Base-by-base conservation (phyloP, 92 coral and sea anemone species). In the Porites divaricata region DNA sequence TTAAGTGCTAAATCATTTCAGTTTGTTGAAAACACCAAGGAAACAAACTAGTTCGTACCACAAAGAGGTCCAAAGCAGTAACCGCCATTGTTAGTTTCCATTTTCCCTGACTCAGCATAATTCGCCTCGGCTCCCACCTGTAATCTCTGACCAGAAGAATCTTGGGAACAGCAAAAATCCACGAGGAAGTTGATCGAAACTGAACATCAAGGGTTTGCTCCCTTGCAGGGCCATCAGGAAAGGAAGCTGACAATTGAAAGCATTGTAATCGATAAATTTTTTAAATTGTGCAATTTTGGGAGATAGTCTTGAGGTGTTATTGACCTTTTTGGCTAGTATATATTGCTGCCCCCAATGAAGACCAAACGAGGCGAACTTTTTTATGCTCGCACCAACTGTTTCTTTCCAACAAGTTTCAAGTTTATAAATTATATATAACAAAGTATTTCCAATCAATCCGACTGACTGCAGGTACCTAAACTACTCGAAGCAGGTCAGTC, bases 31-130 rank as follows among this genome's bases (percentile, higher is more conserved):
- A 16, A 24, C 2, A 35, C 13, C 49, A 24, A 68, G 41, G 51
- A 68, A 26, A 70, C 23, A n/a, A 70, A 72, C 57, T 1, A 20
- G 63, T 8, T 17, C 86, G 8, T 81, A 81, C 86, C 86, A 81
- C 98, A 88, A 96, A 81, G 25, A 92, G 84, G 21, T 94, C 81
- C 1, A 87, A 79, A 26, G 99, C 92, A 25, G 97, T 87, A 26
- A 81, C 81, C 21, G 90, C 95, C 35, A 95, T 70, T 20, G 93
- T 72, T 13, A 93, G 68, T 72, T 92, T 95, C 99, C 99, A 96
- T 61, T 96, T 90, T 68, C 99, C 98, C 59, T 85, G 96, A 77
- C 97, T 93, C 70, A 96, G 89, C 86, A 92, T 67, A 49, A 96
- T 84, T 24, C 95, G 97, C 2, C 81, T 79, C 9, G 93, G 83